These are phyloP conservation scores for Shinisaurus crocodilurus DNA, from an alignment of 2,113 vertebrate genomes.

Conservation along the genomic window DNA sequence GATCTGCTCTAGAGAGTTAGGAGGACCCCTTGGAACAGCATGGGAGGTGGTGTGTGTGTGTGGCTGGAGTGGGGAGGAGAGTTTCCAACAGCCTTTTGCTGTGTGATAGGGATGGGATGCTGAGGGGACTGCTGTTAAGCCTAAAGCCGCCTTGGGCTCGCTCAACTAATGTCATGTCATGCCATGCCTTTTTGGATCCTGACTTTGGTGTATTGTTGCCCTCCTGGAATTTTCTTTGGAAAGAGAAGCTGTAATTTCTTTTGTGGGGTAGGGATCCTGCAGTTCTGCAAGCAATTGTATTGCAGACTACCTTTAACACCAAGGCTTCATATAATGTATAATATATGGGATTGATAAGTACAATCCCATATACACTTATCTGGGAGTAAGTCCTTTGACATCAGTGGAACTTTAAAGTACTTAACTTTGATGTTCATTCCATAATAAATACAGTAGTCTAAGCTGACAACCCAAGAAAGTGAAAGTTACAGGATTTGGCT, in stretches of 20 bases:
- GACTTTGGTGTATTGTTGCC: not conserved
- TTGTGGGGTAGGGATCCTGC: not conserved
- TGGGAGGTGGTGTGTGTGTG: too few relatives aligned
- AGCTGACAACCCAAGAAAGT: not conserved
- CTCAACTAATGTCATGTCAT: not conserved
- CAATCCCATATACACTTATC: not conserved
- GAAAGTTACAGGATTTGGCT: not conserved
- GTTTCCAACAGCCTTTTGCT: not conserved
- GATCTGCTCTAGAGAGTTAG: too few relatives aligned
- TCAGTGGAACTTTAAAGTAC: not conserved
- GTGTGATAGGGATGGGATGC: not conserved
- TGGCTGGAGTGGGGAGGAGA: too few relatives aligned
- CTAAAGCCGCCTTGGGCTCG: not conserved
- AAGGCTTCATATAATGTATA: not conserved
- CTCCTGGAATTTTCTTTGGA: not conserved
- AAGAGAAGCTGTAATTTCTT: not conserved
- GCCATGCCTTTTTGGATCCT: not conserved
- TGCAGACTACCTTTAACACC: not conserved
- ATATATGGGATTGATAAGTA: too few relatives aligned
- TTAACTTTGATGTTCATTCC: not conserved
- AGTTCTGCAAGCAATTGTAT: not conserved
- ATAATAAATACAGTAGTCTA: not conserved
- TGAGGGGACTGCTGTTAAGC: not conserved
- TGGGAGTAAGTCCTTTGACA: not conserved
- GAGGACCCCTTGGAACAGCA: too few relatives aligned